Evolutionary conservation across 2,888 invertebrate species (phyloP).

Genomic region (Graphium colonna): DNA sequence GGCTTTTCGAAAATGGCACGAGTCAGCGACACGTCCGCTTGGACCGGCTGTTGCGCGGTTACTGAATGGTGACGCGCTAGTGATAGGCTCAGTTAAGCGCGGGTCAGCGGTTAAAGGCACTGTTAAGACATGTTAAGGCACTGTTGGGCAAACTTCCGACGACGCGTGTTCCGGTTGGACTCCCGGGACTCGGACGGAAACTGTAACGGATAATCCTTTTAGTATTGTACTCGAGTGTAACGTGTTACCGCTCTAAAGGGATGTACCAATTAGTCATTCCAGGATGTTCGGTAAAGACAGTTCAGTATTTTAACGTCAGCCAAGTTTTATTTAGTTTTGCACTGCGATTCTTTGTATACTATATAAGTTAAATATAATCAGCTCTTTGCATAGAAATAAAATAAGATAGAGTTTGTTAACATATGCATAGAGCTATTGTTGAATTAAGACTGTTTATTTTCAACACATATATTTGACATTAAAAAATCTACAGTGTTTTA

Average conservation of each 20-base stretch:
- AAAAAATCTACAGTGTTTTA: too few species aligned
- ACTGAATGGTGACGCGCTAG: slow-evolving; percentile 62
- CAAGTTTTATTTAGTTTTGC: neutral
- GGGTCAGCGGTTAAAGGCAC: slow-evolving; percentile 33
- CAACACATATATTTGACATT: too few species aligned
- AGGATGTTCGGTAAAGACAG: neutral
- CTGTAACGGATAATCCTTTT: slow-evolving; percentile 33
- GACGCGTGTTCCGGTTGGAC: slow-evolving; percentile 56
- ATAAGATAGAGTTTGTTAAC: too few species aligned
- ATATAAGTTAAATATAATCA: too few species aligned
- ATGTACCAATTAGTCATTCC: slow-evolving; percentile 24
- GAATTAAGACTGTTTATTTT: too few species aligned
- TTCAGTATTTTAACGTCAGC: neutral
- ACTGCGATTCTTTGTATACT: too few species aligned
- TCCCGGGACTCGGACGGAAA: slow-evolving; percentile 35
- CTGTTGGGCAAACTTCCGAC: slow-evolving; percentile 59
- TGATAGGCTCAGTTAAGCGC: slow-evolving; percentile 48
- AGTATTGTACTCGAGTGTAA: slow-evolving; percentile 21
- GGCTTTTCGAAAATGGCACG: slow-evolving; percentile 34
- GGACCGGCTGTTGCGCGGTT: slow-evolving; percentile 57
- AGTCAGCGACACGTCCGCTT: slow-evolving; percentile 47
- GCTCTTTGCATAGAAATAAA: too few species aligned
- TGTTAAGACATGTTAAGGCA: slow-evolving; percentile 13
- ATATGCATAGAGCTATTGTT: too few species aligned
- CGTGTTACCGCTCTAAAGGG: slow-evolving; percentile 21